phyloP scores from a whole-genome alignment of 2,113 vertebrate genomes.

The Pseudorasbora parva region DNA sequence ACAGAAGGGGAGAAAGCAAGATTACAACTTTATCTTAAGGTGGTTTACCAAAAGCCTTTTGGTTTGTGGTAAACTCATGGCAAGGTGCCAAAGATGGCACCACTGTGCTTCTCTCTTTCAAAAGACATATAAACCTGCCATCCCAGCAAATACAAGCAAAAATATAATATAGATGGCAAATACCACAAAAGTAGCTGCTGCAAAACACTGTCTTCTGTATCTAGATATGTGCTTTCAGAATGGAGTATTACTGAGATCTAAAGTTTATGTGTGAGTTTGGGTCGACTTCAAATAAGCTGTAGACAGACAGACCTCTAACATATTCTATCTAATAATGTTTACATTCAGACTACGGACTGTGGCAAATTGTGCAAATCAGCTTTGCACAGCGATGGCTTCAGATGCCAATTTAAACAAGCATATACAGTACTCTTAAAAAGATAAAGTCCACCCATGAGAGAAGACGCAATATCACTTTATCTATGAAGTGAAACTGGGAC shows the following conservation, averaged over 20 bases:
- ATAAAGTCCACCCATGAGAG: neutral
- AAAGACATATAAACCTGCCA: neutral
- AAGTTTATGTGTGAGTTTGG: neutral
- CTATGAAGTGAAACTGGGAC: neutral
- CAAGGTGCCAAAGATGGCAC: neutral
- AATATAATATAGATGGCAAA: constrained; percentile 8
- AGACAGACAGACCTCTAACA: neutral
- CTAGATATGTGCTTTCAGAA: neutral
- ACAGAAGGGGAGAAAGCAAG: neutral
- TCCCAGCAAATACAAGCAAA: neutral
- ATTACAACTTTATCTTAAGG: constrained; percentile 13
- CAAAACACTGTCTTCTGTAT: neutral
- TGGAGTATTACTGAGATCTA: neutral
- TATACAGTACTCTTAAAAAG: neutral
- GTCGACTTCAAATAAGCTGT: neutral
- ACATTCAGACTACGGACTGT: neutral
- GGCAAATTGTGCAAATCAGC: neutral
- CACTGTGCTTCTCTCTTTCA: neutral
- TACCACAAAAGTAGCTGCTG: neutral
- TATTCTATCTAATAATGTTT: neutral
- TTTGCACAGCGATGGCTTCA: neutral
- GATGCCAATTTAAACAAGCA: constrained; percentile 13
- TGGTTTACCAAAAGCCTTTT: constrained; percentile 26
- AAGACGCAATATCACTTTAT: neutral
- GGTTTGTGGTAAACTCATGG: constrained; percentile 15